Evolutionary conservation across 1,140 invertebrate species (phyloP), one percentile per base, ranked within the genome.

Genomic region (Steinernema khuongi): DNA sequence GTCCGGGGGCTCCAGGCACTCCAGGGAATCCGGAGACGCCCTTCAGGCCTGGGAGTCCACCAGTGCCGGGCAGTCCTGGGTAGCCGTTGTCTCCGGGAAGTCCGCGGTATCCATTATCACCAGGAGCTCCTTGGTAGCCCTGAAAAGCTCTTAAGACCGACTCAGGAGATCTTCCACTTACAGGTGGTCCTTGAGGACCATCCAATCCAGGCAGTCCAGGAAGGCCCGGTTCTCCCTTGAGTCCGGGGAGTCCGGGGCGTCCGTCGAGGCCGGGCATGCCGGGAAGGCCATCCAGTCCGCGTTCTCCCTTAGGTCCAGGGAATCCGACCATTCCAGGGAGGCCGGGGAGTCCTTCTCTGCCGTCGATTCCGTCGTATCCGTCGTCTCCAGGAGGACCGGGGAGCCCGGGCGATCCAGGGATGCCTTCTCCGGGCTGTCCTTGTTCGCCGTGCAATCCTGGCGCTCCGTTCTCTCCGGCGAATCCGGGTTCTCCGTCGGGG

Each of bases 81-180:
- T 75, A 41, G 1, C 76, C 76, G 22, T 66, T 68, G 19, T 75
- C 70, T 72, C 76, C 76, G 28, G 76, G 76, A 29, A 72, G 36
- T 67, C 76, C 76, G 33, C 73, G 76, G 30, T 74, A 77, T 30
- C 79, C 79, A 31, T 77, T 78, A 36, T 80, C 79, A 66, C 79
- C 79, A 19, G 31, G 32, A 30, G 75, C 73, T 22, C 83, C 83
- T 26, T 70, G 68, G 28, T 72, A 74, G 28, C 83, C 83, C 14
- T 71, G 71, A 14, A 77, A 19, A 26, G 77, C 11, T 4, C n/a
- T 50, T 50, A 14, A n/a, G n/a, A 70, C 14, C n/a, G 7, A 19
- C 28, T 71, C 14, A 1, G n/a, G 7, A 71, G 67, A 60, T n/a
- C 1, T n/a, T 17, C 1, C 31, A 22, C 70, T 60, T 66, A 71